phyloP scores from a whole-genome alignment of 2,888 invertebrate species.

The Iphiclides podalirius region DNA sequence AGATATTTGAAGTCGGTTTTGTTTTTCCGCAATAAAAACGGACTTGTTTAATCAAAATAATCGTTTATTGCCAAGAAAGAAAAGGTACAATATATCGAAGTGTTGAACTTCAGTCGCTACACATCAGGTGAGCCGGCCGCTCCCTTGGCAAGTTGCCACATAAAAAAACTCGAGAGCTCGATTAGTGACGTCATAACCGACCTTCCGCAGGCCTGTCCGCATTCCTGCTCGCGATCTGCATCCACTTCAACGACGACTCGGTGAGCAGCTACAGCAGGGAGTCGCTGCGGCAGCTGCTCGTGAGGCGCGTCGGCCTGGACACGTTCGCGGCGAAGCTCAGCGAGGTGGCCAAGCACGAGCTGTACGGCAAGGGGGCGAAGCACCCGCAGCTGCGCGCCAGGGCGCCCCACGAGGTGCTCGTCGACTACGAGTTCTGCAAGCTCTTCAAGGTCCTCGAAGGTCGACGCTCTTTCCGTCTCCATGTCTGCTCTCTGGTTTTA shows the following conservation, averaged over 20 bases:
- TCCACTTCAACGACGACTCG: slow-evolving; percentile 93
- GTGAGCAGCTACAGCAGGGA: slow-evolving; percentile 86
- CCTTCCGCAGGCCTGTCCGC: slow-evolving; percentile 87
- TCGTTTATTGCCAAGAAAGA: too few relatives aligned
- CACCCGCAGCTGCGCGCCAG: slow-evolving; percentile 93
- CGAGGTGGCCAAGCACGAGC: slow-evolving; percentile 93
- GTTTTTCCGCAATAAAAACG: too few relatives aligned
- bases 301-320: slow-evolving; percentile 92
- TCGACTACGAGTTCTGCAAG: slow-evolving; percentile 97
- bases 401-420: slow-evolving; percentile 87
- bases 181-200: too few relatives aligned
- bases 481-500: too few relatives aligned
- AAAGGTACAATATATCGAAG: too few relatives aligned
- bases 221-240: slow-evolving; percentile 94
- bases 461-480: slow-evolving; percentile 44
- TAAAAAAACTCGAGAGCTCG: too few relatives aligned
- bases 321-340: slow-evolving; percentile 91
- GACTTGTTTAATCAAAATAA: too few relatives aligned
- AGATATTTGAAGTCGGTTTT: too few relatives aligned
- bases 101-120: too few relatives aligned
- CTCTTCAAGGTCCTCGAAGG: slow-evolving; percentile 91
- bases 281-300: slow-evolving; percentile 87
- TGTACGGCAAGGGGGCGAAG: slow-evolving; percentile 94
- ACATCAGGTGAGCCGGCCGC: too few relatives aligned
- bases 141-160: too few relatives aligned